phyloP scores from a whole-genome alignment of 2,113 vertebrate genomes.

The Blennius ocellaris region DNA sequence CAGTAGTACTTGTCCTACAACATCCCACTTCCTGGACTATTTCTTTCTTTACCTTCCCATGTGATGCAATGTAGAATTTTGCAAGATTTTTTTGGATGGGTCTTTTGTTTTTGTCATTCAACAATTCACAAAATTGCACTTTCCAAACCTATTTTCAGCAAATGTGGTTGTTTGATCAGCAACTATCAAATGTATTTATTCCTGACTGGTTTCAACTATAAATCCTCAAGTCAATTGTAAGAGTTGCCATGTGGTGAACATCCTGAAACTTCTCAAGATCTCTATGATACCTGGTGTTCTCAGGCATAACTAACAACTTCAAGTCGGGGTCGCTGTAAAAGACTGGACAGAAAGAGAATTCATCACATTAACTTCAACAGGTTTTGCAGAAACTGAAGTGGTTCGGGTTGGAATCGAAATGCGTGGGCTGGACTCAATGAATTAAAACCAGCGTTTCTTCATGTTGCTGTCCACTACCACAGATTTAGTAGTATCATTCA shows the following conservation, averaged over 20 bases:
- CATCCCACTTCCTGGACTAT: conserved; percentile 36
- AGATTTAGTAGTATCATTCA: conserved; percentile 28
- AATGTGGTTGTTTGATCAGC: conserved; percentile 12
- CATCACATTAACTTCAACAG: background rate
- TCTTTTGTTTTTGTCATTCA: background rate
- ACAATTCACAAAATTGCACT: conserved; percentile 19
- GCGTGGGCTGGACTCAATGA: background rate
- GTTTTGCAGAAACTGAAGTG: too few species aligned
- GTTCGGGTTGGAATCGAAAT: background rate
- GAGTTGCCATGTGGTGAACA: conserved; percentile 1
- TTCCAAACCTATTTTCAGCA: conserved; percentile 4
- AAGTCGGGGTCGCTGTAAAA: conserved; percentile 25
- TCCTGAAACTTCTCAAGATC: background rate
- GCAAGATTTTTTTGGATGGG: conserved; percentile 5
- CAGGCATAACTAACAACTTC: conserved; percentile 8
- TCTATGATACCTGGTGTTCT: conserved; percentile 7
- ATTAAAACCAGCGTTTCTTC: conserved; percentile 15
- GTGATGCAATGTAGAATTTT: conserved; percentile 17
- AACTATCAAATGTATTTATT: conserved; percentile 15
- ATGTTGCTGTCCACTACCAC: conserved; percentile 15
- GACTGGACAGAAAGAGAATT: conserved; percentile 1
- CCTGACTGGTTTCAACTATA: background rate
- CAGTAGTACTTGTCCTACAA: conserved; percentile 25
- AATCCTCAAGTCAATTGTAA: conserved; percentile 5
- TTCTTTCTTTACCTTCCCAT: conserved; percentile 41